Evolutionary conservation across 2,797 vertebrate species (phyloP).

Genomic region (Bucorvus abyssinicus): DNA sequence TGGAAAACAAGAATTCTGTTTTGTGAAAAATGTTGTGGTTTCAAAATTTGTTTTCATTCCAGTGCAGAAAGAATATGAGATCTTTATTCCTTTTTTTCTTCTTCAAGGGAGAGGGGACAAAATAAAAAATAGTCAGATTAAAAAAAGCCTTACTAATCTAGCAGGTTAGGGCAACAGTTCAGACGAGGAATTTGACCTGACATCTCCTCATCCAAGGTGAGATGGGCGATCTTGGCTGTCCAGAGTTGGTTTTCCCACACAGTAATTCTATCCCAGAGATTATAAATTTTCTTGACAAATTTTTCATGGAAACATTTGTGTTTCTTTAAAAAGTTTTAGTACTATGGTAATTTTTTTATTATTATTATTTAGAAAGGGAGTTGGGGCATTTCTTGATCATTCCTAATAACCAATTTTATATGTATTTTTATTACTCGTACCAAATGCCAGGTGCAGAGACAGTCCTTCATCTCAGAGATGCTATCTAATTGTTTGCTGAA

Average conservation of each 20-base stretch:
- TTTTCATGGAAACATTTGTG: not conserved
- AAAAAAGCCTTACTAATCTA: not conserved
- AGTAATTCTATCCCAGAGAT: not conserved
- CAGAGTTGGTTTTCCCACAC: not conserved
- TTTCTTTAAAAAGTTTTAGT: not conserved
- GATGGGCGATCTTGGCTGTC: not conserved
- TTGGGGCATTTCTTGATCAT: not conserved
- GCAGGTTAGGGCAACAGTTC: not conserved
- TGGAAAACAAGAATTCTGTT: conserved; percentile 56
- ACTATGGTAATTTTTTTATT: not conserved
- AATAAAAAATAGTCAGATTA: not conserved
- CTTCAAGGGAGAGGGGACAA: not conserved
- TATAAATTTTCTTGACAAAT: not conserved
- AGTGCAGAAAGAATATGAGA: conserved; percentile 40
- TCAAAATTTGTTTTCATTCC: conserved; percentile 63
- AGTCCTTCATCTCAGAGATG: not conserved
- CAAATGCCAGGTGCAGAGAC: not conserved
- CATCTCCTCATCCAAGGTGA: not conserved
- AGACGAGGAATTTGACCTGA: not conserved
- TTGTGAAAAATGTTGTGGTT: conserved; percentile 58
- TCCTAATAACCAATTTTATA: not conserved
- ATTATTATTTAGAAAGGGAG: not conserved
- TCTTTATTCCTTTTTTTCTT: not conserved
- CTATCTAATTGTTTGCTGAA: not conserved
- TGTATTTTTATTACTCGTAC: not conserved